Percentiles rank a stretch among this genome's conserved stretches.
Conservation (phyloP, 2,797 vertebrate genomes). For the Gymnocypris eckloni region DNA sequence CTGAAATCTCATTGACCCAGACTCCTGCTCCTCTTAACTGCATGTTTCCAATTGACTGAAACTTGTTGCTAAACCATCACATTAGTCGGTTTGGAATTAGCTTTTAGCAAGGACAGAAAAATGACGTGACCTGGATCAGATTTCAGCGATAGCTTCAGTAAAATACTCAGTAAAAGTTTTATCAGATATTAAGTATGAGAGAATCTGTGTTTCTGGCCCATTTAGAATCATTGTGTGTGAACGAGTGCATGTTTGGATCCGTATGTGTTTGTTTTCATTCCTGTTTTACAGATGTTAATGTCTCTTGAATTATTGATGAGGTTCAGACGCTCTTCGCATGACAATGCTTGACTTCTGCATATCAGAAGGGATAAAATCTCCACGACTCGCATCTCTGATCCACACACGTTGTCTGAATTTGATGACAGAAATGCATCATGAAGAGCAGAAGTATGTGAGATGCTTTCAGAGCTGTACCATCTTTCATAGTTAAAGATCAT, state of each 20-base stretch:
- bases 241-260: not conserved
- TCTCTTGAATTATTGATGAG: constrained; percentile 29
- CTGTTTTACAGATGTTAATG: constrained; percentile 19
- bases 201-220: not conserved
- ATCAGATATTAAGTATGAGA: not conserved
- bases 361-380: constrained; percentile 16
- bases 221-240: not conserved
- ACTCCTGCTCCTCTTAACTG: not conserved
- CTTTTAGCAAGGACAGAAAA: not conserved
- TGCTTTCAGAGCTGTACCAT: not conserved
- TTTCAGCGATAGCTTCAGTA: not conserved
- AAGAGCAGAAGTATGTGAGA: not conserved
- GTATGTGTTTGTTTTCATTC: not conserved
- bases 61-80: not conserved
- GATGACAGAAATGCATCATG: not conserved
- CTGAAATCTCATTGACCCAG: not conserved
- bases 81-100: not conserved
- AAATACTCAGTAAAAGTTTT: not conserved
- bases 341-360: constrained; percentile 5
- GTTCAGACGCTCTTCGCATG: not conserved
- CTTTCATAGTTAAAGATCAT: not conserved
- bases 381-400: not conserved
- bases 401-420: not conserved
- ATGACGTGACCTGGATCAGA: not conserved
- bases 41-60: not conserved